A percentile compares a stretch with the other conserved stretches of the same genome.
These are phyloP conservation scores for Heterodera schachtii DNA, from an alignment of 1,140 invertebrate species.

Conservation along the genomic window DNA sequence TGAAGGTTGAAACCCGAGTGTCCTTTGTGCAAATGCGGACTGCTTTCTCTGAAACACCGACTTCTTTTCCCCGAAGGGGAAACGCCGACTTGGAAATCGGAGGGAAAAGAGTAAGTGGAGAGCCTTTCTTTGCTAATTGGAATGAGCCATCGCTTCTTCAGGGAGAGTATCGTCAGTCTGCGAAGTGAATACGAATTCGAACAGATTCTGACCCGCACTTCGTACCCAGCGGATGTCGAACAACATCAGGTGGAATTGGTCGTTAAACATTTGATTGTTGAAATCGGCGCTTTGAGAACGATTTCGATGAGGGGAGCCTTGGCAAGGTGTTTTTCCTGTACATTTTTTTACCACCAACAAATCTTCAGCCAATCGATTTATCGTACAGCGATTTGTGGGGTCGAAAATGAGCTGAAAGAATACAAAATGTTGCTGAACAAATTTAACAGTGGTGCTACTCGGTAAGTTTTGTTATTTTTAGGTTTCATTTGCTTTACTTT, in stretches of 20 bases:
- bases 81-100: slow-evolving; percentile 23
- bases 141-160: neutral
- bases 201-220: slow-evolving; percentile 26
- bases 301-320: slow-evolving; percentile 15
- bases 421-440: slow-evolving; percentile 22
- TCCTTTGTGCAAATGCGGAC: slow-evolving; percentile 31
- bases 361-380: slow-evolving; percentile 12
- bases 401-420: slow-evolving; percentile 16
- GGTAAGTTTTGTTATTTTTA: neutral
- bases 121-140: neutral
- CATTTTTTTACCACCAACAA: neutral
- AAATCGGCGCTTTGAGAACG: slow-evolving; percentile 15
- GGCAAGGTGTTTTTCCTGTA: neutral
- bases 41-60: slow-evolving; percentile 30
- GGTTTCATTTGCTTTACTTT: no score
- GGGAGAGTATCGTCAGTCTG: slow-evolving; percentile 28
- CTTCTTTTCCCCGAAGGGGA: neutral
- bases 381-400: neutral
- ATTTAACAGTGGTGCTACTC: neutral
- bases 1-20: slow-evolving; percentile 25
- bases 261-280: slow-evolving; percentile 24
- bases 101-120: slow-evolving; percentile 21
- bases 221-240: slow-evolving; percentile 40
- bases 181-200: slow-evolving; percentile 39
- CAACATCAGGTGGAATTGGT: slow-evolving; percentile 34